Evolutionary conservation across 2,113 vertebrate species (phyloP), one percentile per base, ranked within the genome.

Genomic region (Rhinogobius similis): DNA sequence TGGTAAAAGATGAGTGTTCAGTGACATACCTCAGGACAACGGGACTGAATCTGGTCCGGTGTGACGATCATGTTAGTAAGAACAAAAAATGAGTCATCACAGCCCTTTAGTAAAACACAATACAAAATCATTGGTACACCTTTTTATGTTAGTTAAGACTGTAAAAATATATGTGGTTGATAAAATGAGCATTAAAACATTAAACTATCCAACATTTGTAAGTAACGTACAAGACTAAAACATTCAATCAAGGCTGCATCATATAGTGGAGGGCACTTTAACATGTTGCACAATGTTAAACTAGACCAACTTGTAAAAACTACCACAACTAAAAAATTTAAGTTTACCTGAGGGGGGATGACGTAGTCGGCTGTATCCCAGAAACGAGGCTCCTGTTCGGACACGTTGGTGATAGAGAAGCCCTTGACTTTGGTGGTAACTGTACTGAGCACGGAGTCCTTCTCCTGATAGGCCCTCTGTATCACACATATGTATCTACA

Each of bases 381-480:
- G 58, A 97, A 24, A 43, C 82, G 76, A 29, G 76, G 76, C 1
- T 69, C 81, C 58, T 7, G 67, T 20, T 65, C 0, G 0, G 94
- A 90, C 0, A 88, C 91, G 83, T 96, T 95, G 44, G 94, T 96
- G 73, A 88, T 10, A 0, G 92, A 21, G 0, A 95, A 86, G 0
- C 88, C 88, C 79, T 97, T 97, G 53, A 95, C 93, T 79, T 97
- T 97, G 0, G 91, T 94, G 39, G 89, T 94, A 20, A 96, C 88
- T 0, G 94, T 94, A 56, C 95, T 95, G 83, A 95, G 89, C 70
- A 95, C 92, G 0, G 90, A 88, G 70, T 96, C 95, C 0, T 48
- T 94, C 41, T 96, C 95, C 85, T 98, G 96, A 83, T 98, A 98
- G 75, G 94, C 96, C 67, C 95, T 98, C 87, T 96, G 91, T 94